These are phyloP conservation scores for Montipora sp. DNA, from an alignment of 64 coral and sea anemone species.

Conservation along the genomic window DNA sequence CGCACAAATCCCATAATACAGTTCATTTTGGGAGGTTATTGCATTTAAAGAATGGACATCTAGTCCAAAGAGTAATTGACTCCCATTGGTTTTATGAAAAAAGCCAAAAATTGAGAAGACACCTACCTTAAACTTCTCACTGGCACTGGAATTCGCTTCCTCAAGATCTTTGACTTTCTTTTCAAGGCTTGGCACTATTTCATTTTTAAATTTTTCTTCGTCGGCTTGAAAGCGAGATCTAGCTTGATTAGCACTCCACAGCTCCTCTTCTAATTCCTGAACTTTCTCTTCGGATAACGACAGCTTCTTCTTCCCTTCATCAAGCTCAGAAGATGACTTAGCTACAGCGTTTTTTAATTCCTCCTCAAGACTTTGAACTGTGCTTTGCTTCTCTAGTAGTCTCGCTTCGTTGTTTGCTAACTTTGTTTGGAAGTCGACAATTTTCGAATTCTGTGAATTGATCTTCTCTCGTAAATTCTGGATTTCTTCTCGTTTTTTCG, in stretches of 20 bases:
- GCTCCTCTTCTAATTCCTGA: conserved; percentile 16
- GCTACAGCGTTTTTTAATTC: neutral
- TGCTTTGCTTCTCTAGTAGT: neutral
- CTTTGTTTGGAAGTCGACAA: neutral
- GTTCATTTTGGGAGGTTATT: too few relatives aligned
- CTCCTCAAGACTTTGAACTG: neutral
- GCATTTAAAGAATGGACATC: too few relatives aligned
- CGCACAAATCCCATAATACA: too few relatives aligned
- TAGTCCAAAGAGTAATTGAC: too few relatives aligned
- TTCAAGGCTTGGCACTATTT: conserved; percentile 18
- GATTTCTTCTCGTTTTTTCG: conserved; percentile 30
- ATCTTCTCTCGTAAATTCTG: conserved; percentile 52
- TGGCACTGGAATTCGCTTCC: neutral
- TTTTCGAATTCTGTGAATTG: neutral
- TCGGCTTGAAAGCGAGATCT: conserved; percentile 16
- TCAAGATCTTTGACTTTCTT: neutral
- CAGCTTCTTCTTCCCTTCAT: conserved; percentile 2
- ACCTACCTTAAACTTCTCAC: too few relatives aligned
- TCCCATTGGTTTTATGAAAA: too few relatives aligned
- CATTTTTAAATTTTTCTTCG: neutral
- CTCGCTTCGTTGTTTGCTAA: neutral
- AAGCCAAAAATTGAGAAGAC: too few relatives aligned
- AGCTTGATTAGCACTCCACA: neutral
- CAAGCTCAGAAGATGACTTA: neutral
- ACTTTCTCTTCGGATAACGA: neutral